Percentiles rank a stretch among this genome's conserved stretches.
phyloP scores from a whole-genome alignment of 2,888 invertebrate species.

The Gastracanthus pulcherrimus region DNA sequence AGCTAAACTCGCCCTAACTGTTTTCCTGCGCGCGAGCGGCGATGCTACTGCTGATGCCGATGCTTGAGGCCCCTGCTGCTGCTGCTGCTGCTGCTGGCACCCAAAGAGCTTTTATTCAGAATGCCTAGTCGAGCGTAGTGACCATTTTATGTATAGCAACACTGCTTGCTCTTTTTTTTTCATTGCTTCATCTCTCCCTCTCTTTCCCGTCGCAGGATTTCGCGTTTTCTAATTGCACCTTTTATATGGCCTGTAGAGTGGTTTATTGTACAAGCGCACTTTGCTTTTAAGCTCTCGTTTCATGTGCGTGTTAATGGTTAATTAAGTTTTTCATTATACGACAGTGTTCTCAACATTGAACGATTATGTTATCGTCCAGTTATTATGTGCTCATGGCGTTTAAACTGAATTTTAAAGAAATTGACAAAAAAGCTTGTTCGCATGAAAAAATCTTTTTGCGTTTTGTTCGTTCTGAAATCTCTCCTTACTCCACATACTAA shows the following conservation, averaged over 20 bases:
- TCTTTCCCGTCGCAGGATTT: not conserved
- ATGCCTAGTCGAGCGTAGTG: conserved; percentile 2
- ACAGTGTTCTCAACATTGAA: too few relatives aligned
- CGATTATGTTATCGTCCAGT: too few relatives aligned
- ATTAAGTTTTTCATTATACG: not conserved
- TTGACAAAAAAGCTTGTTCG: too few relatives aligned
- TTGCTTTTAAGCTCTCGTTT: too few relatives aligned
- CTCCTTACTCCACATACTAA: too few relatives aligned
- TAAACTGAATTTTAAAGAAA: too few relatives aligned
- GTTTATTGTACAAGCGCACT: not conserved
- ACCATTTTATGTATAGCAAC: conserved; percentile 8
- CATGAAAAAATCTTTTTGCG: too few relatives aligned
- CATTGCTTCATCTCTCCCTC: not conserved
- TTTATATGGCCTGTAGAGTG: not conserved
- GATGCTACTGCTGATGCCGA: too few relatives aligned
- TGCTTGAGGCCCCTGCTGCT: not conserved
- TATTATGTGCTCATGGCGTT: too few relatives aligned
- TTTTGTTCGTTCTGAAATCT: too few relatives aligned
- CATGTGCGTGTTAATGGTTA: not conserved
- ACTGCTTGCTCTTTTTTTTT: not conserved
- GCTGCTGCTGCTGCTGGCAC: not conserved
- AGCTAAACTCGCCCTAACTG: conserved; percentile 31
- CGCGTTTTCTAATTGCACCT: conserved; percentile 30
- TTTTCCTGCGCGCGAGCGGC: conserved; percentile 10
- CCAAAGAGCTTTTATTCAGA: conserved; percentile 21